phyloP scores from a whole-genome alignment of 64 coral and sea anemone genomes.

The Anthopleura sola region DNA sequence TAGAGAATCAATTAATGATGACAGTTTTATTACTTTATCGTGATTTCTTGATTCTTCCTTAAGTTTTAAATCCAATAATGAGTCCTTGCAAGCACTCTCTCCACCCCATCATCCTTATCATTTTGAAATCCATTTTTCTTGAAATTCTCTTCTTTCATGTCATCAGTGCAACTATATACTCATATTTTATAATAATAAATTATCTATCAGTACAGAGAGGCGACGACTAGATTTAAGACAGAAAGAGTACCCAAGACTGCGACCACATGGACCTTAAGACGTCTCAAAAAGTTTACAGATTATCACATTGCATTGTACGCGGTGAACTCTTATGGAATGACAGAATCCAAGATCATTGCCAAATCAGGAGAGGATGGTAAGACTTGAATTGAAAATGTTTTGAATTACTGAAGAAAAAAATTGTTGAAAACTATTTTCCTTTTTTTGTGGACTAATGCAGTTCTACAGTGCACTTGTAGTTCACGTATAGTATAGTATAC shows the following conservation, averaged over 20 bases:
- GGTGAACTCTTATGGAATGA: background rate
- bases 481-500: no score
- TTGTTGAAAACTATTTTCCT: background rate
- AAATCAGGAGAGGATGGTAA: conserved; percentile 1
- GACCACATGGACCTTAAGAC: background rate
- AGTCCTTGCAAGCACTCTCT: no score
- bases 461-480: no score
- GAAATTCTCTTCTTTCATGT: no score
- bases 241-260: background rate
- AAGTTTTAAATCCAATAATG: no score
- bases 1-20: no score
- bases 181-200: no score
- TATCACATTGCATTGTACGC: background rate
- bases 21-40: no score
- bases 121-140: no score
- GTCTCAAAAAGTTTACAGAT: background rate
- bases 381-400: background rate
- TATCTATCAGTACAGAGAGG: background rate
- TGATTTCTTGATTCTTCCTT: no score
- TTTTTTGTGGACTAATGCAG: background rate
- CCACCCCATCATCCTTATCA: no score
- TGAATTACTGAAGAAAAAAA: background rate
- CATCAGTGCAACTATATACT: no score
- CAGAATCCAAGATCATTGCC: background rate
- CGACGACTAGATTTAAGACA: background rate